These are phyloP conservation scores for Ceryle rudis DNA, from an alignment of 2,797 vertebrate species.

Conservation along the genomic window DNA sequence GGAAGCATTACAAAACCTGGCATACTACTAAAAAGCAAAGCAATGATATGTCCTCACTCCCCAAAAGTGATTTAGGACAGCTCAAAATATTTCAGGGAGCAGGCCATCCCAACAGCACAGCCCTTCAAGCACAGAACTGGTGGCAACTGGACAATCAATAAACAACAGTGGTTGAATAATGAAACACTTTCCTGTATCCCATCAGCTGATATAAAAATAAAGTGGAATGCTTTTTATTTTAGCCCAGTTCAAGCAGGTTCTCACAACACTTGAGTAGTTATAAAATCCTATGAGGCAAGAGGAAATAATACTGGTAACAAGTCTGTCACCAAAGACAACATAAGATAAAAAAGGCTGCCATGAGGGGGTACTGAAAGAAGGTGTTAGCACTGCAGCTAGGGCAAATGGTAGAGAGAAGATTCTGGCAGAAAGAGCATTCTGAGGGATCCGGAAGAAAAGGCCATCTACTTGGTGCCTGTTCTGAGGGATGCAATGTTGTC, in stretches of 20 bases:
- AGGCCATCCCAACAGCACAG: background rate
- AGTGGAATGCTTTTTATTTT: background rate
- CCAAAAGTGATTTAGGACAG: background rate
- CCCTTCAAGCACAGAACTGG: background rate
- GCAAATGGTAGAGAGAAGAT: background rate
- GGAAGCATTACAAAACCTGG: background rate
- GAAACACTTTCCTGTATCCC: background rate
- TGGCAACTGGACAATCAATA: background rate
- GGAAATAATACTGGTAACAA: background rate
- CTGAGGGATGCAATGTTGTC: background rate
- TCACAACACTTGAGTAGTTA: background rate
- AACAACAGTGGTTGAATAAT: background rate
- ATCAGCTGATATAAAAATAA: background rate
- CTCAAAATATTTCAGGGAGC: background rate
- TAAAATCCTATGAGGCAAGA: background rate
- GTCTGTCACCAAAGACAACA: background rate
- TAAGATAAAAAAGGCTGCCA: background rate
- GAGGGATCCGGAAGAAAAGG: background rate
- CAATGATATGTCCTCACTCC: background rate
- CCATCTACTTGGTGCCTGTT: constrained; percentile 22
- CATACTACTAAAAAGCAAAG: background rate
- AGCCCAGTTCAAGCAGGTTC: background rate
- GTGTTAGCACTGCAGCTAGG: background rate
- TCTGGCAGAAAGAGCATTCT: background rate
- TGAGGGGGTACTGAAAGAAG: background rate